phyloP scores from a whole-genome alignment of 1,140 invertebrate species.

The Tetraneura akinire region DNA sequence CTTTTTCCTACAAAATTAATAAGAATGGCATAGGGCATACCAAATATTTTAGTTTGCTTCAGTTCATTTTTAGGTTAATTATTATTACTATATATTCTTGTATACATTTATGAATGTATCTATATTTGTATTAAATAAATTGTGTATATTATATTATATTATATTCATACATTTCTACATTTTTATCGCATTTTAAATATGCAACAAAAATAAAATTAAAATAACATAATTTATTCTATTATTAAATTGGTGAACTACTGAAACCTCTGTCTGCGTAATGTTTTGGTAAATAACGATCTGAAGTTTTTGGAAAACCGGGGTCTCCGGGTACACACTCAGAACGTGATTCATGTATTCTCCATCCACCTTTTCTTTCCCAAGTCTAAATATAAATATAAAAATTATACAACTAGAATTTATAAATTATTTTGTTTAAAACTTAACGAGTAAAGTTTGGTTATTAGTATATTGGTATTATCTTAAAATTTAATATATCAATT shows the following conservation, averaged over 20 bases:
- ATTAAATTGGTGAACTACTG: slow-evolving; percentile 44
- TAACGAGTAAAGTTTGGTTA: too few species aligned
- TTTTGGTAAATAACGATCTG: slow-evolving; percentile 26
- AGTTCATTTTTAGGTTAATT: background rate
- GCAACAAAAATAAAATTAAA: slow-evolving; percentile 16
- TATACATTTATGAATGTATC: too few species aligned
- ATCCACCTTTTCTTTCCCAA: slow-evolving; percentile 73
- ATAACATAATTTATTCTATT: background rate
- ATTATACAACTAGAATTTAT: too few species aligned
- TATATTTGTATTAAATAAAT: background rate
- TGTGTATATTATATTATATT: background rate
- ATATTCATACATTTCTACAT: slow-evolving; percentile 25
- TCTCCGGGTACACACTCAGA: slow-evolving; percentile 30
- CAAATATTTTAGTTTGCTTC: slow-evolving; percentile 31
- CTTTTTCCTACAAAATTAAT: slow-evolving; percentile 33
- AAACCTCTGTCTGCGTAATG: slow-evolving; percentile 44
- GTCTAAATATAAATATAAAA: slow-evolving; percentile 60
- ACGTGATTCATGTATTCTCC: slow-evolving; percentile 61
- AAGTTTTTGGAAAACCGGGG: slow-evolving; percentile 27
- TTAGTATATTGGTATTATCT: too few species aligned
- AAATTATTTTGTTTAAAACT: too few species aligned
- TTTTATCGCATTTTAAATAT: slow-evolving; percentile 6
- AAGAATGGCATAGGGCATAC: slow-evolving; percentile 17
- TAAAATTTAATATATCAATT: too few species aligned
- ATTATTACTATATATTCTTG: background rate